Conservation (phyloP, 2,113 vertebrate species). For the Eurystomus gularis region DNA sequence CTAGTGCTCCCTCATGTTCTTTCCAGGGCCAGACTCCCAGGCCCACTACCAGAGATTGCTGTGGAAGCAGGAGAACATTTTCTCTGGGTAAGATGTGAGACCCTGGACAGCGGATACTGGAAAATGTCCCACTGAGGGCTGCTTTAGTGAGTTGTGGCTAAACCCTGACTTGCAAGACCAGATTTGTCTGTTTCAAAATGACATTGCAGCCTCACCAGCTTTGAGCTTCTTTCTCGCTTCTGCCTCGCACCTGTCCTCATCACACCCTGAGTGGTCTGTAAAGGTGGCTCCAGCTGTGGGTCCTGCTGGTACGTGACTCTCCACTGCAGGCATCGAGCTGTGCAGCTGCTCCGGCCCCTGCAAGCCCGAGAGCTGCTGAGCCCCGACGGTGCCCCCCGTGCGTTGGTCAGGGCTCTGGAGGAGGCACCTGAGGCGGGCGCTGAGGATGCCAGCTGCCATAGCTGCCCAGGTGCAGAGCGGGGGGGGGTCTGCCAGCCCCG, state of each 20-base stretch:
- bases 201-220: neutral
- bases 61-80: neutral
- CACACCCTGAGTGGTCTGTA: neutral
- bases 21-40: neutral
- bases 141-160: neutral
- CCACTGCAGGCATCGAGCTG: neutral
- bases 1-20: neutral
- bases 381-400: rapidly evolving
- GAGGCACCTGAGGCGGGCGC: neutral
- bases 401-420: neutral
- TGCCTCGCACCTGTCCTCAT: neutral
- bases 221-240: neutral
- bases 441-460: neutral
- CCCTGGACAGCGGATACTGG: neutral
- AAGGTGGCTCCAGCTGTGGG: neutral
- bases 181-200: neutral
- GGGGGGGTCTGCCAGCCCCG: neutral
- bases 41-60: neutral
- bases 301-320: neutral
- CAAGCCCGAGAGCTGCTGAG: neutral
- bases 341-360: neutral
- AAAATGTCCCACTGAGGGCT: neutral
- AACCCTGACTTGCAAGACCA: neutral
- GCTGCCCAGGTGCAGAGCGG: too few relatives aligned
- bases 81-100: neutral